Percentiles rank a stretch among this genome's conserved stretches.
Conservation (phyloP, 2,888 invertebrate species). For the Keiferia lycopersicella region DNA sequence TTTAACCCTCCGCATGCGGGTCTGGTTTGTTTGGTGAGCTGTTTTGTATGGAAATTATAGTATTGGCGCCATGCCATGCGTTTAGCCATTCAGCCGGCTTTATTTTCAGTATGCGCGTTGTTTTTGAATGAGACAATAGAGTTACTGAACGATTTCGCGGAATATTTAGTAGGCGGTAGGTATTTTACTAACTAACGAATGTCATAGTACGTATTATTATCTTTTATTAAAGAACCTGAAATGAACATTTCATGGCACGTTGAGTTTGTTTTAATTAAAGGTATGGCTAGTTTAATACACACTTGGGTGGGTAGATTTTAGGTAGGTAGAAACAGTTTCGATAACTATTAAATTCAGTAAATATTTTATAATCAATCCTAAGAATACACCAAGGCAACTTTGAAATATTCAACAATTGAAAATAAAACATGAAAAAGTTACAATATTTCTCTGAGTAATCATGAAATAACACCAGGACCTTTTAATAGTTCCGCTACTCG, state of each 20-base stretch:
- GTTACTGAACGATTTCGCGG: slow-evolving; percentile 9
- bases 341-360: no score
- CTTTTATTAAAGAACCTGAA: background rate
- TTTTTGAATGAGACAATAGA: slow-evolving; percentile 62
- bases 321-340: no score
- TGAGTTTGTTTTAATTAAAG: no score
- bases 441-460: no score
- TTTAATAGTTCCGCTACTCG: slow-evolving; percentile 39
- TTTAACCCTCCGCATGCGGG: slow-evolving; percentile 32
- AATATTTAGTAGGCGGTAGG: slow-evolving; percentile 25
- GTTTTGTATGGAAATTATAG: slow-evolving; percentile 55
- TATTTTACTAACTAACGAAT: background rate
- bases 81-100: slow-evolving; percentile 53
- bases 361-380: no score
- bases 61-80: slow-evolving; percentile 65
- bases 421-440: no score
- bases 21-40: slow-evolving; percentile 36
- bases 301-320: no score
- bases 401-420: no score
- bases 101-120: slow-evolving; percentile 66
- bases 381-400: no score
- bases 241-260: no score
- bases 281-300: no score
- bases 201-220: background rate
- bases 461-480: no score